Evolutionary conservation across 2,888 invertebrate genomes (phyloP), one percentile per base, ranked within the genome.

Genomic region (Idaea biselata): DNA sequence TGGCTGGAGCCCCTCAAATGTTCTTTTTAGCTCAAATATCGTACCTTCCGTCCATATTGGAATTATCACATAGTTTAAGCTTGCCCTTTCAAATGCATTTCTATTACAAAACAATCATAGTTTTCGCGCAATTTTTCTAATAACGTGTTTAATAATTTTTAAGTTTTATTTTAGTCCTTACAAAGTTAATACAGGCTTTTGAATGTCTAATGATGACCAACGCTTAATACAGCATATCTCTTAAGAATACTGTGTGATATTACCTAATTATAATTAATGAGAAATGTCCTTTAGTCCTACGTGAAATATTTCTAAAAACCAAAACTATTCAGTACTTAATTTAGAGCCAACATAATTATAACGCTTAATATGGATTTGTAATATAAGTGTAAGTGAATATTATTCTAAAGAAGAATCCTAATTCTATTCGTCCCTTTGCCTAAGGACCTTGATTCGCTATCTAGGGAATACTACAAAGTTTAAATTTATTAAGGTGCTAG

Each of bases 161-260:
- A 75, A 73, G 69, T 76, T 76, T 70, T 66, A 69, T 70, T 71
- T 72, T 73, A 73, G 60, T 65, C 66, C 61, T 71, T 68, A 64
- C 73, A 74, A 76, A 69, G 76, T 80, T 79, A 78, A 70, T 74
- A 75, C 76, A 75, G 64, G 75, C 80, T 85, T 84, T 81, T 77
- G 81, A 82, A 83, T 84, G 85, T 77, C 84, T 77, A 81, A 79
- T 82, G 91, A 92, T 82, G 91, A 92, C 91, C 91, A 91, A 91
- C 87, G 90, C 91, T 92, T 91, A 80, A 76, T 83, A 85, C 87
- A 86, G 91, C 91, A 91, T 91, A 91, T 91, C 90, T 89, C 83
- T 87, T 88, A 91, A 91, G 91, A 86, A 87, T 80, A 88, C 81
- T 86, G 91, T 92, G 91, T 91, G 91, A 91, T 92, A 91, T 88